Evolutionary conservation across 2,113 vertebrate species (phyloP).

Genomic region (Paramisgurnus dabryanus): DNA sequence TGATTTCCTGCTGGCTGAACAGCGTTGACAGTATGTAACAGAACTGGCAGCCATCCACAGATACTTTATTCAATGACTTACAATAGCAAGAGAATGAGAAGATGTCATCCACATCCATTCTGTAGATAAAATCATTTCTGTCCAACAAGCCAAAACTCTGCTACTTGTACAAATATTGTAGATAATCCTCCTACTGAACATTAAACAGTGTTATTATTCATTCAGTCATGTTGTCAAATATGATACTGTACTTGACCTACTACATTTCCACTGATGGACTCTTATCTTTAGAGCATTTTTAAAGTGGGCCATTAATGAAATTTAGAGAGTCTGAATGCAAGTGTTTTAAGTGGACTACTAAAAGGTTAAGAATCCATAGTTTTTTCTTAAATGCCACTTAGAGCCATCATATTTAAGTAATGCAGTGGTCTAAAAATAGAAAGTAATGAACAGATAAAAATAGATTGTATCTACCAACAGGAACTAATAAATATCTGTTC

Average conservation of each 20-base stretch:
- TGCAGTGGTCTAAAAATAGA: not conserved
- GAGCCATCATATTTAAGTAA: not conserved
- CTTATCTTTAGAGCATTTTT: not conserved
- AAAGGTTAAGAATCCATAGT: constrained; percentile 9
- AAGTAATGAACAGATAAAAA: constrained; percentile 11
- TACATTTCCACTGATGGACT: not conserved
- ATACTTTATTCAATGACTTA: too few relatives aligned
- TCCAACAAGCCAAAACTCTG: too few relatives aligned
- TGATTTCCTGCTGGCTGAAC: too few relatives aligned
- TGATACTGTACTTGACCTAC: not conserved
- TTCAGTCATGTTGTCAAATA: not conserved
- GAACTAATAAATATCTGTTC: not conserved
- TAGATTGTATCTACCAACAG: not conserved
- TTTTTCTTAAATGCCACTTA: not conserved
- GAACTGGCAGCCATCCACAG: too few relatives aligned
- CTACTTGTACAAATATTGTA: not conserved
- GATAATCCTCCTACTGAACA: not conserved
- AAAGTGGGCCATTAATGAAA: not conserved
- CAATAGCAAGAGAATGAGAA: too few relatives aligned
- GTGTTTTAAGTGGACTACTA: not conserved
- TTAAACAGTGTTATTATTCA: not conserved
- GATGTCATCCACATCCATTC: too few relatives aligned
- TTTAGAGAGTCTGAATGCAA: not conserved
- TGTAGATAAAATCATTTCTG: too few relatives aligned
- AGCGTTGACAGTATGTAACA: too few relatives aligned